Percentiles rank a stretch among this genome's conserved stretches.
These are phyloP conservation scores for Cynoglossus semilaevis DNA, from an alignment of 2,113 vertebrate species.

Conservation along the genomic window DNA sequence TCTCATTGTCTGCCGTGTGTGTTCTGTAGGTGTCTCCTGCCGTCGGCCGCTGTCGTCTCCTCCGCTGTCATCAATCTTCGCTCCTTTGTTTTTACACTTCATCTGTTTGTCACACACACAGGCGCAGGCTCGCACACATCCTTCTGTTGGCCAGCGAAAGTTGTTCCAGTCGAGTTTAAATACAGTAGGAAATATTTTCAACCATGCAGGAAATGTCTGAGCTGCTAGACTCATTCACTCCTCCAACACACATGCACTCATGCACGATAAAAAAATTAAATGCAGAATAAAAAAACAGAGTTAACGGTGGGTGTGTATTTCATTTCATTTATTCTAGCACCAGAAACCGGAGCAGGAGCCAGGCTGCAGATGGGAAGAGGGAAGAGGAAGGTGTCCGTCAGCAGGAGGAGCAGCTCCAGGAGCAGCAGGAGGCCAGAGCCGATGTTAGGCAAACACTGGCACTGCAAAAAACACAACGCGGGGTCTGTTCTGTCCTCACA, in stretches of 20 bases:
- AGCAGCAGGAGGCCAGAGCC: conserved; percentile 65
- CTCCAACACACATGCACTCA: conserved; percentile 12
- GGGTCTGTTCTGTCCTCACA: no score
- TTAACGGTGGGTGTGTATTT: no score
- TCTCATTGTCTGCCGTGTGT: conserved; percentile 8
- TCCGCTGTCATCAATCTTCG: not conserved
- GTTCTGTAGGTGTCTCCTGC: conserved; percentile 15
- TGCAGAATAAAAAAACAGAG: not conserved
- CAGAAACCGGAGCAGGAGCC: conserved; percentile 30
- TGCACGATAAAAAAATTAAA: conserved; percentile 6
- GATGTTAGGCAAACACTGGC: conserved; percentile 77
- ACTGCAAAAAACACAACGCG: no score
- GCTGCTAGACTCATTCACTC: conserved; percentile 26
- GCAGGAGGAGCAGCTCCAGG: conserved; percentile 63
- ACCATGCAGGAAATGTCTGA: conserved; percentile 63
- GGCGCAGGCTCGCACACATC: conserved; percentile 1
- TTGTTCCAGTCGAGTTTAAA: conserved; percentile 56
- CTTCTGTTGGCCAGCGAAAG: conserved; percentile 24
- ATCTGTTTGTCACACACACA: conserved; percentile 41
- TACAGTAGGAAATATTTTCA: conserved; percentile 64
- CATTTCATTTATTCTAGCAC: conserved; percentile 44
- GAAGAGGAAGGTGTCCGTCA: conserved; percentile 78
- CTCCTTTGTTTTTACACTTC: conserved; percentile 24
- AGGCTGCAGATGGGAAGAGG: conserved; percentile 73
- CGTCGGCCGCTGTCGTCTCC: conserved; percentile 11